Evolutionary conservation across 2,113 vertebrate genomes (phyloP).

Genomic region (Paraplagusia blochii): DNA sequence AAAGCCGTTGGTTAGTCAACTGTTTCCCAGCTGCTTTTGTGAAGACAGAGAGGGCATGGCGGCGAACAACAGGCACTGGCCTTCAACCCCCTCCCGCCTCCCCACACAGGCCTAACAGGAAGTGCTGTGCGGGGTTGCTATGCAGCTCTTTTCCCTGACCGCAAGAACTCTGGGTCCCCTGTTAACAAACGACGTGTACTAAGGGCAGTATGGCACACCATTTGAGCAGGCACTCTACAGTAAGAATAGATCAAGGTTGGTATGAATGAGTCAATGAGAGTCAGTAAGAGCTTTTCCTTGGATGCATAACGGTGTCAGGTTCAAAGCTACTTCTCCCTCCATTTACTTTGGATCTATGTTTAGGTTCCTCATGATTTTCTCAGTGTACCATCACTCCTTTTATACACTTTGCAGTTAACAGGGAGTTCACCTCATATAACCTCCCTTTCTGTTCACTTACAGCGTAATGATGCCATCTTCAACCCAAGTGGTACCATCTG

Average conservation of each 20-base stretch:
- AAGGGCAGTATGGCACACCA: conserved; percentile 43
- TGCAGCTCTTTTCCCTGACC: conserved; percentile 54
- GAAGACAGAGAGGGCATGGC: conserved; percentile 56
- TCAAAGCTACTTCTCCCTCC: conserved; percentile 31
- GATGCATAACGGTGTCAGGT: conserved; percentile 41
- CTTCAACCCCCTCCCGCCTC: conserved; percentile 42
- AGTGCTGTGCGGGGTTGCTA: conserved; percentile 63
- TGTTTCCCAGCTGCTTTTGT: conserved; percentile 56
- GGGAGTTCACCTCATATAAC: background rate
- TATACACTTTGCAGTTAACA: background rate
- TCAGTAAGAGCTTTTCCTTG: conserved; percentile 52
- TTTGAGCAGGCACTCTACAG: conserved; percentile 57
- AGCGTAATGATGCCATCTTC: background rate
- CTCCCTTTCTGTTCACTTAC: background rate
- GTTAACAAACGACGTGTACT: conserved; percentile 63
- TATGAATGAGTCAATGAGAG: conserved; percentile 44
- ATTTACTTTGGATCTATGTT: conserved; percentile 11
- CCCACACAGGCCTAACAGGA: conserved; percentile 49
- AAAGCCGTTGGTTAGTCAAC: conserved; percentile 61
- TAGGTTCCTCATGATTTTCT: background rate
- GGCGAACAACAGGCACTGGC: conserved; percentile 52
- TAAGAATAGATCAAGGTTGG: conserved; percentile 56
- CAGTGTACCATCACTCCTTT: background rate
- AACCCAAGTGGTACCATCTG: background rate
- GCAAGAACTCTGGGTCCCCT: conserved; percentile 61